These are phyloP conservation scores for Apodemia duryi DNA, from an alignment of 2,888 invertebrate species.

Conservation along the genomic window DNA sequence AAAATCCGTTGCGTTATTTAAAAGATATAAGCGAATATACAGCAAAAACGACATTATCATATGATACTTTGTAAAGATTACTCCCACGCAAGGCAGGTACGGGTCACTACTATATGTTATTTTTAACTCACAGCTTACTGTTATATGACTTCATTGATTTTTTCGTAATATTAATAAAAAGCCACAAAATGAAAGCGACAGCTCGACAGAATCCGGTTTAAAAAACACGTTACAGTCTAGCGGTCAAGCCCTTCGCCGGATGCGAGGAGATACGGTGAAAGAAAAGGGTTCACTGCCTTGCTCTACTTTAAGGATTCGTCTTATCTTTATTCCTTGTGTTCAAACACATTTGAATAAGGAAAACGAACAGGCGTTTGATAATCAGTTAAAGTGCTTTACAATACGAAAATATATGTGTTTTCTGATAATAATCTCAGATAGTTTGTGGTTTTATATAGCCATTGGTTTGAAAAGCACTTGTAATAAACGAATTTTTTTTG, in stretches of 20 bases:
- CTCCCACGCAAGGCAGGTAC: not conserved
- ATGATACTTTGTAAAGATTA: no score
- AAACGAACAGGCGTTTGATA: not conserved
- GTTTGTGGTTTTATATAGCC: no score
- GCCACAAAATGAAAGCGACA: constrained; percentile 38
- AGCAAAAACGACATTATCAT: no score
- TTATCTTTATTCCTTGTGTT: not conserved
- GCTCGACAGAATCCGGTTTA: constrained; percentile 52
- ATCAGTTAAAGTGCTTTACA: not conserved
- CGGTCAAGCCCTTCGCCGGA: constrained; percentile 27
- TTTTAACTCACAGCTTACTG: not conserved
- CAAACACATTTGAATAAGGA: not conserved
- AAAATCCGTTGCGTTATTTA: no score
- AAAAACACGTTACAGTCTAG: constrained; percentile 44
- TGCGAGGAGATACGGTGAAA: constrained; percentile 12
- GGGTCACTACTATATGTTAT: not conserved
- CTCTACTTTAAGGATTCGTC: constrained; percentile 9
- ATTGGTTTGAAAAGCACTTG: no score
- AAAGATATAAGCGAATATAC: no score
- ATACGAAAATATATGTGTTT: no score
- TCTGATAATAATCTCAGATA: no score
- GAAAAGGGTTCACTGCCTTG: constrained; percentile 13
- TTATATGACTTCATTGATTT: not conserved
- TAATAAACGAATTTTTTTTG: no score
- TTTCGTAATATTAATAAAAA: not conserved